phyloP scores from a whole-genome alignment of 2,888 invertebrate genomes.

The Busseola fusca region DNA sequence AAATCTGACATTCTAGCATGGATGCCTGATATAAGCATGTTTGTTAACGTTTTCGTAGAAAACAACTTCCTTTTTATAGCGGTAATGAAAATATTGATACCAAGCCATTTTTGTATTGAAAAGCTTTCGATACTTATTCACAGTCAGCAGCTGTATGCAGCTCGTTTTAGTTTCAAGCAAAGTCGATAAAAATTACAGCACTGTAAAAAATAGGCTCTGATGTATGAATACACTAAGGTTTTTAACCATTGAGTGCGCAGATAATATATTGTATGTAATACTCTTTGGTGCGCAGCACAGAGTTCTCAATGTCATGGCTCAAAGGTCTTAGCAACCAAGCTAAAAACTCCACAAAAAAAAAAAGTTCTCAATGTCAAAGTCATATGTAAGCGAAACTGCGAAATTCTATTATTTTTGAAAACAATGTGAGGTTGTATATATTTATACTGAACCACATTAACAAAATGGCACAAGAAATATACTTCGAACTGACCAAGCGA shows the following conservation, averaged over 20 bases:
- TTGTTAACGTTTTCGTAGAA: not conserved
- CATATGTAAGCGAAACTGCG: not conserved
- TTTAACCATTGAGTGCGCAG: too few relatives aligned
- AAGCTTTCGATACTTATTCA: too few relatives aligned
- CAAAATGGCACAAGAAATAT: slow-evolving; percentile 63
- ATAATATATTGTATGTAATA: too few relatives aligned
- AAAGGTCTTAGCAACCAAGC: too few relatives aligned
- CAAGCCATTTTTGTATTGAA: not conserved
- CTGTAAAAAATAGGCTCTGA: not conserved
- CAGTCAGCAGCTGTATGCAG: too few relatives aligned
- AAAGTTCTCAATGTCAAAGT: slow-evolving; percentile 8
- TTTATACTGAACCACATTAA: not conserved
- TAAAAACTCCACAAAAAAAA: too few relatives aligned
- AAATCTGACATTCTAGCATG: slow-evolving; percentile 4
- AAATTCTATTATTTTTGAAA: slow-evolving; percentile 17
- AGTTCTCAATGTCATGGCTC: too few relatives aligned
- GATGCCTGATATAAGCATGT: not conserved
- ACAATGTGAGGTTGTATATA: slow-evolving; percentile 7
- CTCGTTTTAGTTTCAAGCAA: not conserved
- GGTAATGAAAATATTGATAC: not conserved
- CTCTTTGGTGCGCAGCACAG: too few relatives aligned
- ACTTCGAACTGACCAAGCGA: slow-evolving; percentile 74
- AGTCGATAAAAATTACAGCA: not conserved
- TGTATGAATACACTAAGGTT: not conserved
- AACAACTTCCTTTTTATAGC: not conserved